A percentile compares a stretch with the other conserved stretches of the same genome.
phyloP scores from a whole-genome alignment of 2,888 invertebrate species.

The Tetragonisca angustula region DNA sequence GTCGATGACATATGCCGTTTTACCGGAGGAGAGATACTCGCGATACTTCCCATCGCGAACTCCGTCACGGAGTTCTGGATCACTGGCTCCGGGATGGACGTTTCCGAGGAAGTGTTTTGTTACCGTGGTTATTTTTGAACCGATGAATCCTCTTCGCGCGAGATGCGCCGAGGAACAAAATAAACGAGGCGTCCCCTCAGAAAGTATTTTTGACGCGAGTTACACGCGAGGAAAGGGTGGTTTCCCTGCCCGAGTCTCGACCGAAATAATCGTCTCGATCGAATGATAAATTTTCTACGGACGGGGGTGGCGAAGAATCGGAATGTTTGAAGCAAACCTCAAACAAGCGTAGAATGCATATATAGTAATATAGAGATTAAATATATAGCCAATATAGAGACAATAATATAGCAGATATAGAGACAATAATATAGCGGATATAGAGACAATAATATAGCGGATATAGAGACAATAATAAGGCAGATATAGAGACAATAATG shows the following conservation, averaged over 20 bases:
- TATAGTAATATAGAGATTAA: too few species aligned
- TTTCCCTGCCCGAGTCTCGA: background rate
- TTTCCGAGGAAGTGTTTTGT: constrained; percentile 25
- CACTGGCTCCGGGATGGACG: constrained; percentile 7
- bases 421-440: too few species aligned
- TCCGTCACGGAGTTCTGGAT: background rate
- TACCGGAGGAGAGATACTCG: background rate
- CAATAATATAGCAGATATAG: too few species aligned
- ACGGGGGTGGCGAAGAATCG: too few species aligned
- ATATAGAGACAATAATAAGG: too few species aligned
- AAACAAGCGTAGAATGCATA: too few species aligned
- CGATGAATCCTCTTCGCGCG: constrained; percentile 39
- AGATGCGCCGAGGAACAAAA: constrained; percentile 10
- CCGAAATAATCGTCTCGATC: background rate
- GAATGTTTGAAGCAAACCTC: too few species aligned
- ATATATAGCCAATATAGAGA: too few species aligned
- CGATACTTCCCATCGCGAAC: background rate
- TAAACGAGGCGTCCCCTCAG: background rate
- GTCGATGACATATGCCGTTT: background rate
- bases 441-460: too few species aligned
- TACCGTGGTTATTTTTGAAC: constrained; percentile 35
- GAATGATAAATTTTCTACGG: too few species aligned
- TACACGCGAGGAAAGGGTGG: background rate
- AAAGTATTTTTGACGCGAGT: background rate
- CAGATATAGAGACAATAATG: too few species aligned